Conservation (phyloP, 2,797 vertebrate genomes). For the Lagorchestes hirsutus region DNA sequence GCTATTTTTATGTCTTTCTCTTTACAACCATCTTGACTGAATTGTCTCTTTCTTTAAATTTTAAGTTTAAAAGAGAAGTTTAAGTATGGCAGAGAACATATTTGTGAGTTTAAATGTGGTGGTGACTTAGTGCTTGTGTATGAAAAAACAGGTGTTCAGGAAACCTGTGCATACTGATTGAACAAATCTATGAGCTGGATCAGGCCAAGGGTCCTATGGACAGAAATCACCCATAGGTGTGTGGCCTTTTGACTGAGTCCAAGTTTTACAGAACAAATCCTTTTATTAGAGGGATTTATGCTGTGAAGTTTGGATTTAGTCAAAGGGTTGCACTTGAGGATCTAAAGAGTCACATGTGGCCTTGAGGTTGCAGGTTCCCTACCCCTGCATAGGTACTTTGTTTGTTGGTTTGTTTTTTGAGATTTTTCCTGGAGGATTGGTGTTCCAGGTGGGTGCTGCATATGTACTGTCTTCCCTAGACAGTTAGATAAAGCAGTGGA, state of each 20-base stretch:
- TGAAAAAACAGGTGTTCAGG: neutral
- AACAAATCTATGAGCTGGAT: neutral
- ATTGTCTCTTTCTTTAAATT: neutral
- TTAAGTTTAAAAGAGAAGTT: neutral
- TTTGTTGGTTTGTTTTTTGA: neutral
- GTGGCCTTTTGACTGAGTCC: too few relatives aligned
- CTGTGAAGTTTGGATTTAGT: too few relatives aligned
- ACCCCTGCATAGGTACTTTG: neutral
- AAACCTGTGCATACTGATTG: neutral
- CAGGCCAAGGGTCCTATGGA: neutral
- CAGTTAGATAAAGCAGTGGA: neutral
- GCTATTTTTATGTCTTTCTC: neutral
- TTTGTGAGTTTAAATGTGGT: neutral
- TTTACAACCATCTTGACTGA: neutral
- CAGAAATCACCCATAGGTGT: neutral
- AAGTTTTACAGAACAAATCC: too few relatives aligned
- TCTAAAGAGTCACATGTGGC: too few relatives aligned
- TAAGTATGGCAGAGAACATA: neutral
- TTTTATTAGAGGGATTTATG: too few relatives aligned
- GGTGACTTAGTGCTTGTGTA: neutral
- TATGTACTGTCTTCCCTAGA: neutral
- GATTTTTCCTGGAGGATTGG: neutral
- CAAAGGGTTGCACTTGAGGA: too few relatives aligned
- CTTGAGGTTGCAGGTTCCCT: too few relatives aligned
- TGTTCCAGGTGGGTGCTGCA: neutral